Conservation (phyloP, 1,140 invertebrate species). For the Centruroides vittatus region DNA sequence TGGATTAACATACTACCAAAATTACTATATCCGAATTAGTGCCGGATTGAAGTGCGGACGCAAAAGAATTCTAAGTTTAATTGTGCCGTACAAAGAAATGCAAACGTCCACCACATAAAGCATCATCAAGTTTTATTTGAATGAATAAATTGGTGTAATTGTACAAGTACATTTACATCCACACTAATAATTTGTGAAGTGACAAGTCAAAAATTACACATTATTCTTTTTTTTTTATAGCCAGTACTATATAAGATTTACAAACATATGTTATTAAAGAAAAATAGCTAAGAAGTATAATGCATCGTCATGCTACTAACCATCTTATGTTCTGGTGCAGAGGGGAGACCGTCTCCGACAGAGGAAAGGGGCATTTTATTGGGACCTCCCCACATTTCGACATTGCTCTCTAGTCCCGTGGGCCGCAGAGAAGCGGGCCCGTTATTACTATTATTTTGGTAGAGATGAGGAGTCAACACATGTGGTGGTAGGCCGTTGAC, state of each 20-base stretch:
- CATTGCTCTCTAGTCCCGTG: not conserved
- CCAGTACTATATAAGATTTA: not conserved
- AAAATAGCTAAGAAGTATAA: not conserved
- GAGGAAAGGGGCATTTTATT: constrained; percentile 6
- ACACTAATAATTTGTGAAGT: not conserved
- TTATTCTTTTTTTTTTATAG: not conserved
- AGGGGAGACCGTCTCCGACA: constrained; percentile 7
- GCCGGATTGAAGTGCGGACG: not conserved
- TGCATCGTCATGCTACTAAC: not conserved
- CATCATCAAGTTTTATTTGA: not conserved
- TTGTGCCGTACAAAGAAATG: not conserved
- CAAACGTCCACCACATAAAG: not conserved
- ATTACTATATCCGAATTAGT: not conserved
- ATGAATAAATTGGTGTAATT: no score
- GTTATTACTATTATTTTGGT: constrained; percentile 4
- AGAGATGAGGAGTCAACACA: constrained; percentile 10
- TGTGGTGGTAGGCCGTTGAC: constrained; percentile 17
- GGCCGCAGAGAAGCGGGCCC: constrained; percentile 1
- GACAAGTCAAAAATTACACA: not conserved
- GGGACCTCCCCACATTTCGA: constrained; percentile 11
- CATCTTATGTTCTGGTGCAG: constrained; percentile 14
- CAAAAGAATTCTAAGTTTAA: no score
- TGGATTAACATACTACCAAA: not conserved
- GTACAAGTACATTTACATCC: not conserved
- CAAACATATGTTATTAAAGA: not conserved